phyloP scores from a whole-genome alignment of 2,888 invertebrate species.

The Drosophila meridiana region DNA sequence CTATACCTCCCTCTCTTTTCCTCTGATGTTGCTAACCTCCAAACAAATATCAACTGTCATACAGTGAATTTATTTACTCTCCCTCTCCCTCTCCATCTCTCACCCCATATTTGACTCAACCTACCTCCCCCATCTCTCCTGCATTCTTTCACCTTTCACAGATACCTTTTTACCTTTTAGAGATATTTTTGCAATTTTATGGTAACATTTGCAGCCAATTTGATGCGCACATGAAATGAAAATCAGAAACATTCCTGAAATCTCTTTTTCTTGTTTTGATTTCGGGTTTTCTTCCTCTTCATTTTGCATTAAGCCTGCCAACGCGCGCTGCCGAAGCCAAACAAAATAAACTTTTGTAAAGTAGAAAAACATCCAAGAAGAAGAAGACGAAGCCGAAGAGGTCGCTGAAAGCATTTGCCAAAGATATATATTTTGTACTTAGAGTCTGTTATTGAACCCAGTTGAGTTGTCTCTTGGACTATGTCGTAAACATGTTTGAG shows the following conservation, averaged over 20 bases:
- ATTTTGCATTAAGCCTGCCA: constrained; percentile 59
- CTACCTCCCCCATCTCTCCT: background rate
- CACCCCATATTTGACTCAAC: background rate
- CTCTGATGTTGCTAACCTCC: background rate
- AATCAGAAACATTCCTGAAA: constrained; percentile 27
- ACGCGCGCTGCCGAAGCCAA: constrained; percentile 26
- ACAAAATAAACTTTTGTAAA: constrained; percentile 60
- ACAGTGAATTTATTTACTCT: background rate
- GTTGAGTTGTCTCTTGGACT: constrained; percentile 19
- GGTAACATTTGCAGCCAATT: constrained; percentile 5
- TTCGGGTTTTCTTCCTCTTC: background rate
- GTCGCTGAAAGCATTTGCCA: constrained; percentile 11
- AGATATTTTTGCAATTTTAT: constrained; percentile 6
- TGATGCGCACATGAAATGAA: constrained; percentile 18
- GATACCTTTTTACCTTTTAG: too few relatives aligned
- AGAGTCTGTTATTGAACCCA: constrained; percentile 29
- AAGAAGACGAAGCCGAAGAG: constrained; percentile 5
- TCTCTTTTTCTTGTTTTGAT: constrained; percentile 18
- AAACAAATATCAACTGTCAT: background rate
- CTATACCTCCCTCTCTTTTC: too few relatives aligned
- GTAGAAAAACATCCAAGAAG: constrained; percentile 40
- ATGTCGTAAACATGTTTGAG: constrained; percentile 34
- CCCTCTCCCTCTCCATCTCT: background rate
- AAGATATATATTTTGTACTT: constrained; percentile 41
- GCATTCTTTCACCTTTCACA: background rate